Evolutionary conservation across 2,797 vertebrate genomes (phyloP).

Genomic region (Anguilla obscura): DNA sequence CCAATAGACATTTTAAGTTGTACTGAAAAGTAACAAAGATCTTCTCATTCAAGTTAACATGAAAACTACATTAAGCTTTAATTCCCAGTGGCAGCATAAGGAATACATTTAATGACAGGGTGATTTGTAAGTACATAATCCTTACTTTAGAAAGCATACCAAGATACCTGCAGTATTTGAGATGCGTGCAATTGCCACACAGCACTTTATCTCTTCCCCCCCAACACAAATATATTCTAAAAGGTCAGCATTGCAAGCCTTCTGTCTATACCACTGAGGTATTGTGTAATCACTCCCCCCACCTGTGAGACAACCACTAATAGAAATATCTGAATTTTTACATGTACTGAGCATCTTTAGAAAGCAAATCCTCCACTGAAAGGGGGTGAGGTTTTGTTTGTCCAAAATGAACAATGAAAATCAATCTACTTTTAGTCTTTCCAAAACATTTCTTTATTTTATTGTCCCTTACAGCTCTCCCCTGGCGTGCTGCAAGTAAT

Average conservation of each 20-base stretch:
- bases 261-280: slow-evolving; percentile 28
- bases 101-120: neutral
- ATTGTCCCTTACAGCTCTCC: slow-evolving; percentile 61
- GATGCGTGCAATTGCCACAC: slow-evolving; percentile 21
- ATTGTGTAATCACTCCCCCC: slow-evolving; percentile 24
- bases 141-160: slow-evolving; percentile 6
- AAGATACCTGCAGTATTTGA: slow-evolving; percentile 19
- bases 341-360: slow-evolving; percentile 13
- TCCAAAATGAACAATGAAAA: neutral
- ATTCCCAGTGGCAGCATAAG: slow-evolving; percentile 12
- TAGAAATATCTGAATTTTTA: slow-evolving; percentile 32
- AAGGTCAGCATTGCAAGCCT: slow-evolving; percentile 13
- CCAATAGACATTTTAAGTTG: neutral
- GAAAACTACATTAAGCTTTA: slow-evolving; percentile 1
- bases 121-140: neutral
- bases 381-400: neutral
- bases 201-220: slow-evolving; percentile 1
- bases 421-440: neutral
- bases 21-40: slow-evolving; percentile 16
- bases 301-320: neutral
- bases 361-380: neutral
- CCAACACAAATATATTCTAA: neutral
- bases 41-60: slow-evolving; percentile 12
- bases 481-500: slow-evolving; percentile 77
- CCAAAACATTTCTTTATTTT: slow-evolving; percentile 19